Percentiles rank a stretch among this genome's conserved stretches.
phyloP scores from a whole-genome alignment of 2,113 vertebrate genomes.

The Taxidea taxus region DNA sequence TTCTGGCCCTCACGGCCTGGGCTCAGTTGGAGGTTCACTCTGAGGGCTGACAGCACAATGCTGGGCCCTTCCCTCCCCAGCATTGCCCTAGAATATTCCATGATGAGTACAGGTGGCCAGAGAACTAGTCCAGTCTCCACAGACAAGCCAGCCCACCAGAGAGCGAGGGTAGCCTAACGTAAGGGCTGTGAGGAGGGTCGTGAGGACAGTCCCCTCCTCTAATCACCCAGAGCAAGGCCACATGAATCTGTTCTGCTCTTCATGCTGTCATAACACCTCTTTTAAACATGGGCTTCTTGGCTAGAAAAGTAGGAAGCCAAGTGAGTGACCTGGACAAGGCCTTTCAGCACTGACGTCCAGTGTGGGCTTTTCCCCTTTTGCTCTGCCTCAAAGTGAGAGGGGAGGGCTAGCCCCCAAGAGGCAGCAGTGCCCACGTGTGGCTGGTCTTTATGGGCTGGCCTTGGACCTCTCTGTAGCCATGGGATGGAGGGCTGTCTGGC shows the following conservation, averaged over 20 bases:
- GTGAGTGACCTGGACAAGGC: no score
- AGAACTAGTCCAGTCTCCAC: not conserved
- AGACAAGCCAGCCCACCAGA: not conserved
- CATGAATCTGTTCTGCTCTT: not conserved
- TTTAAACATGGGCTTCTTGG: not conserved
- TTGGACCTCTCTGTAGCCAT: not conserved
- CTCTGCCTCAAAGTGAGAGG: not conserved
- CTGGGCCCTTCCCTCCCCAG: no score
- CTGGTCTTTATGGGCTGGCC: not conserved
- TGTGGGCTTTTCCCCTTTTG: not conserved
- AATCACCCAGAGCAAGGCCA: not conserved
- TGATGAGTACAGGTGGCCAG: not conserved
- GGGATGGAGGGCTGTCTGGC: not conserved
- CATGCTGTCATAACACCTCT: not conserved
- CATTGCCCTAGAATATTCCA: not conserved
- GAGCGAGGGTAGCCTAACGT: fast-evolving
- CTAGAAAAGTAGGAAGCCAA: not conserved
- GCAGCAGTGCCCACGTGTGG: fast-evolving
- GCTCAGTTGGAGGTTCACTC: not conserved
- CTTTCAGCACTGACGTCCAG: fast-evolving
- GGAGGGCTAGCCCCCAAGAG: not conserved
- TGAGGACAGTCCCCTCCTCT: not conserved
- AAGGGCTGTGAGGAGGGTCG: fast-evolving
- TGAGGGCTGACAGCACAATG: not conserved
- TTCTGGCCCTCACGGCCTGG: not conserved